Evolutionary conservation across 1,140 invertebrate genomes (phyloP), one percentile per base, ranked within the genome.

Genomic region (Bradysia coprophila): DNA sequence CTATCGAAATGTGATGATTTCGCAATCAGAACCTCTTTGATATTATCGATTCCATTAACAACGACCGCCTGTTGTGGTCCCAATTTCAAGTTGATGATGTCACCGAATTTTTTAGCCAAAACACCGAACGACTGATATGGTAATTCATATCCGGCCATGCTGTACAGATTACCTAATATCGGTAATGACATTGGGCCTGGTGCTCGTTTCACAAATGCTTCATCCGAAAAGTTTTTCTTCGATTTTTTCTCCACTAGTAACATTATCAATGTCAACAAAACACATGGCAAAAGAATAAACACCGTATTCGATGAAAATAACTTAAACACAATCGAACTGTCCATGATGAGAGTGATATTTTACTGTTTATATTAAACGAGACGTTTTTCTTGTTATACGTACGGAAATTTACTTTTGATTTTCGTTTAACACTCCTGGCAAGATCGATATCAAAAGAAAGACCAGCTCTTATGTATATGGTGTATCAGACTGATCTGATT

Each of bases 1-100:
- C 70, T 68, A 47, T 77, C 74, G 47, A 81, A 81, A 38, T 72
- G 64, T 10, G 66, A 56, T 13, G 69, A 69, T 47, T 76, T 75
- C 18, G 56, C 57, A 33, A 74, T 56, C 8, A 81, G 62, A 5
- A 78, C 70, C 49, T 80, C 73, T 16, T 65, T 63, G 44, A 81
- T 75, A 44, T 71, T 68, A 31, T 73, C 67, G 38, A 72, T 53
- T 11, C 71, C 74, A 46, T 73, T 77, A 19, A 80, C 64, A 28
- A 81, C 67, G 2, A 79, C 60, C 45, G 72, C 72, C n/a, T 67
- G 64, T 4, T 69, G 56, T 3, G 58, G 63, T 15, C 78, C 78
- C 43, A 81, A 49, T 34, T 66, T 60, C 4, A 81, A 47, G 24
- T 67, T 69, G 23, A 75, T 62, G 0, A 80, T 62, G 28, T 56